Evolutionary conservation across 2,113 vertebrate genomes (phyloP).

Genomic region (Saccopteryx leptura): DNA sequence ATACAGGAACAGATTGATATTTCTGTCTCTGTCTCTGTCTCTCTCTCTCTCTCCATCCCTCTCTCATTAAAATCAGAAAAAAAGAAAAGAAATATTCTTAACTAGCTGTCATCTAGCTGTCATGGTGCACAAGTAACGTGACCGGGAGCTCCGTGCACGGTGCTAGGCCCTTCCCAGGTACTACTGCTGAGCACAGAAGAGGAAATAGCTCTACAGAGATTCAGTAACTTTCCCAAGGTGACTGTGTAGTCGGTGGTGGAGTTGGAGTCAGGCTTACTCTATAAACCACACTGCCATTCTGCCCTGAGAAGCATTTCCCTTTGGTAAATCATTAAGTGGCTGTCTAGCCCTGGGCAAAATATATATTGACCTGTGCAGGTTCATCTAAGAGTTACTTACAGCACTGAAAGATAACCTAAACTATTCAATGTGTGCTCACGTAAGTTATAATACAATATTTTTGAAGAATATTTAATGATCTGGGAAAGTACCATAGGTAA

Average conservation of each 20-base stretch:
- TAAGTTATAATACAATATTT: neutral
- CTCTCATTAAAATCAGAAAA: no score
- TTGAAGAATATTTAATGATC: conserved; percentile 12
- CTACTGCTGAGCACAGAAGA: neutral
- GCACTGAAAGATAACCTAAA: neutral
- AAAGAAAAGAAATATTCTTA: no score
- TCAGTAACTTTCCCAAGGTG: neutral
- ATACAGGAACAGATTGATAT: no score
- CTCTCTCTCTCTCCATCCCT: no score
- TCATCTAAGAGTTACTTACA: neutral
- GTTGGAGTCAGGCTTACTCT: neutral
- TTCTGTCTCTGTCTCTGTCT: no score
- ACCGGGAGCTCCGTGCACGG: neutral
- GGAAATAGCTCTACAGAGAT: neutral
- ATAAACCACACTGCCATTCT: neutral
- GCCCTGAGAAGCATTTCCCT: conserved; percentile 9
- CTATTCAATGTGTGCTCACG: neutral
- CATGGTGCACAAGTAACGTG: neutral
- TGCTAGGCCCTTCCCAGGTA: neutral
- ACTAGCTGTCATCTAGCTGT: neutral
- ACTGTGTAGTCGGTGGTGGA: neutral
- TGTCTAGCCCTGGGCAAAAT: neutral
- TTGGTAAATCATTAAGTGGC: neutral
- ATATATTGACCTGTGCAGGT: neutral
- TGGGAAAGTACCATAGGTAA: neutral